phyloP scores from a whole-genome alignment of 2,113 vertebrate species.

The Riparia riparia region DNA sequence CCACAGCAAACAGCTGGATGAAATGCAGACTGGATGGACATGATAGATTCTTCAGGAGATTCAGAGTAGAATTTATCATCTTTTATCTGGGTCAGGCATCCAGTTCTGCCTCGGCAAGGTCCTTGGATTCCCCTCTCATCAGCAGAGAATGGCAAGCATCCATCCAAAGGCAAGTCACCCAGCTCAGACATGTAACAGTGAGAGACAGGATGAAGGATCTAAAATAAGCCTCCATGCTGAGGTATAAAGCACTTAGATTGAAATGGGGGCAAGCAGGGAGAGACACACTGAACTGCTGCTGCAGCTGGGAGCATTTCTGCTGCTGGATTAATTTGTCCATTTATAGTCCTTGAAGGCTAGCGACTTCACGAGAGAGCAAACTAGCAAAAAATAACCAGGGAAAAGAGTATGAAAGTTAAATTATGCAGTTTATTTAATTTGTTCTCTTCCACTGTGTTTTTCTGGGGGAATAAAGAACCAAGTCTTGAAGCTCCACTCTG shows the following conservation, averaged over 20 bases:
- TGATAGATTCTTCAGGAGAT: background rate
- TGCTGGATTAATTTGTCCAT: background rate
- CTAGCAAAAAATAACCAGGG: background rate
- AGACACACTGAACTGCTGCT: background rate
- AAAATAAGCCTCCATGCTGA: background rate
- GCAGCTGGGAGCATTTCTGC: background rate
- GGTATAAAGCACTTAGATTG: background rate
- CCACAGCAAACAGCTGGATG: background rate
- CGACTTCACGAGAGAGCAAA: background rate
- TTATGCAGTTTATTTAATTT: background rate
- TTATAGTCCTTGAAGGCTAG: background rate
- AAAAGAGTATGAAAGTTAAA: background rate
- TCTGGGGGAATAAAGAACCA: rapidly evolving
- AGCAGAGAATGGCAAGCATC: background rate
- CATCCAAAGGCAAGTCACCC: background rate
- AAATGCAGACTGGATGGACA: background rate
- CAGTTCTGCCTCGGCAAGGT: background rate
- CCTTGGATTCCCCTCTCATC: background rate
- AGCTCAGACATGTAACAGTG: background rate
- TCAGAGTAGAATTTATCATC: background rate
- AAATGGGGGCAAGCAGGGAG: background rate
- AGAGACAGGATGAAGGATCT: background rate
- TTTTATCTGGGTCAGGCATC: background rate
- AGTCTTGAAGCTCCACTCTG: background rate
- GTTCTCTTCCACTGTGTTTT: background rate